Evolutionary conservation across 2,113 vertebrate genomes (phyloP).

Genomic region (Neodon shergylaensis): DNA sequence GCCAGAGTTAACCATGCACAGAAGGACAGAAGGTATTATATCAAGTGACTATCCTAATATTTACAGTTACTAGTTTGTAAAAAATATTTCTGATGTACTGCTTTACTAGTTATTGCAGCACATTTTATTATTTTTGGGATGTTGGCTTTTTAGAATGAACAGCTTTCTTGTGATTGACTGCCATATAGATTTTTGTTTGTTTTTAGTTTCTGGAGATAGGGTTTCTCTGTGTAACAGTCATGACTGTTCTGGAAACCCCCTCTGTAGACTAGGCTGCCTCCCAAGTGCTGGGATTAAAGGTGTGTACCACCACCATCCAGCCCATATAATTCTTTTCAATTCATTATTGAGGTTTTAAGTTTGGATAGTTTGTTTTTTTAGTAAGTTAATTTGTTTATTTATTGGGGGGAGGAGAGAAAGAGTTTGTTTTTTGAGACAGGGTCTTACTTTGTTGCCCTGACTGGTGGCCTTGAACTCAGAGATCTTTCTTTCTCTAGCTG

Average conservation of each 20-base stretch:
- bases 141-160: neutral
- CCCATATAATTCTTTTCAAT: neutral
- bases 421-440: too few species aligned
- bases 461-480: too few species aligned
- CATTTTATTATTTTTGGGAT: conserved; percentile 44
- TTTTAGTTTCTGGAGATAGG: neutral
- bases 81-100: conserved; percentile 25
- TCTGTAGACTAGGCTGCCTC: neutral
- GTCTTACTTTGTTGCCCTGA: too few species aligned
- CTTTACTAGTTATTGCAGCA: neutral
- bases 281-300: neutral
- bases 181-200: neutral
- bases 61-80: neutral
- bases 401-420: too few species aligned
- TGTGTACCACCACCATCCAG: neutral
- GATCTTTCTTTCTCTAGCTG: too few species aligned
- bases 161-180: neutral
- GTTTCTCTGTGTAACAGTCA: neutral
- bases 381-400: too few species aligned
- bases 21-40: conserved; percentile 93
- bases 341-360: too few species aligned
- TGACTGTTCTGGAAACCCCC: neutral
- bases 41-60: neutral
- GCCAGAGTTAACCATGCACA: conserved; percentile 89
- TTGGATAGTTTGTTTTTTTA: too few species aligned